A percentile compares a stretch with the other conserved stretches of the same genome.
phyloP scores from a whole-genome alignment of 2,888 invertebrate genomes.

The Mythimna pallens region DNA sequence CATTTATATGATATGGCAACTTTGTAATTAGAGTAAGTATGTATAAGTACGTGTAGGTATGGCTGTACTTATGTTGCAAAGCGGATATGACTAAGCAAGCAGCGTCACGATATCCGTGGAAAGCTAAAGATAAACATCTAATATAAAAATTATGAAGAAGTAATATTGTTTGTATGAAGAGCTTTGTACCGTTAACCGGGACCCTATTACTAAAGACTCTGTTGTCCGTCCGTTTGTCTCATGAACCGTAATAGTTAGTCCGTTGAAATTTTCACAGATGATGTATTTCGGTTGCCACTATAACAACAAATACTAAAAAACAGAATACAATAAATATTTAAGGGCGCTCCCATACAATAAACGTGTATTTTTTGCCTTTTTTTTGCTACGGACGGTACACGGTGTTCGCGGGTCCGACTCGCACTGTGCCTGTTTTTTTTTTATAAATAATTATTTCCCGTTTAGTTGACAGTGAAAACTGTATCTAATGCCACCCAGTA shows the following conservation, averaged over 20 bases:
- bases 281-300: no score
- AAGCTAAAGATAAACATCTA: background rate
- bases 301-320: no score
- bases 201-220: no score
- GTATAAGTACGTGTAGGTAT: constrained; percentile 18
- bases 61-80: constrained; percentile 14
- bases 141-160: background rate
- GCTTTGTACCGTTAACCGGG: no score
- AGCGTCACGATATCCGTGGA: constrained; percentile 2
- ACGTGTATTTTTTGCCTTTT: no score
- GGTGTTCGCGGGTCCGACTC: no score
- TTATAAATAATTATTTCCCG: background rate
- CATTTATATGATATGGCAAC: constrained; percentile 7
- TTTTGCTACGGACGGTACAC: no score
- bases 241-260: no score
- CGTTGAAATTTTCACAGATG: no score
- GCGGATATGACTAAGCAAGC: constrained; percentile 38
- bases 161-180: background rate
- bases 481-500: constrained; percentile 12
- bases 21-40: constrained; percentile 16
- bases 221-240: no score
- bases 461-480: constrained; percentile 12
- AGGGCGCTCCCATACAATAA: no score
- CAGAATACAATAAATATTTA: no score
- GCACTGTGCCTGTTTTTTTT: background rate